A percentile compares a stretch with the other conserved stretches of the same genome.
Conservation (phyloP, 1,140 invertebrate species). For the Drosophila pachea region DNA sequence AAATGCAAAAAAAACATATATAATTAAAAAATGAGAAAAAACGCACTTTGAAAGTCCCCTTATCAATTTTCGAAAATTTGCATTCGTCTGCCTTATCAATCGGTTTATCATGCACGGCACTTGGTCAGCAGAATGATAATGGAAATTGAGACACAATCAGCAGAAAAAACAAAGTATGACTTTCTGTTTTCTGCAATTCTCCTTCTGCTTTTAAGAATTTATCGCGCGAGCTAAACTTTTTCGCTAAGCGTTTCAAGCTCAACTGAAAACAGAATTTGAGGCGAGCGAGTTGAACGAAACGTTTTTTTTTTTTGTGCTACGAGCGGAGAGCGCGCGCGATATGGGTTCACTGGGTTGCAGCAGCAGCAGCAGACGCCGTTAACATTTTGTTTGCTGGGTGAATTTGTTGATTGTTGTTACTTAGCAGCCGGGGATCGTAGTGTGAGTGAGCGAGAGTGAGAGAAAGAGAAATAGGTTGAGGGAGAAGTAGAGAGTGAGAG, state of each 20-base stretch:
- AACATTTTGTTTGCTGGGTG: constrained; percentile 47
- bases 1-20: constrained; percentile 2
- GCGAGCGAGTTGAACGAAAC: constrained; percentile 27
- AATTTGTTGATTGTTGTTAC: constrained; percentile 71
- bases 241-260: constrained; percentile 63
- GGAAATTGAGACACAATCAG: constrained; percentile 5
- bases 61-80: constrained; percentile 4
- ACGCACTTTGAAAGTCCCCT: neutral
- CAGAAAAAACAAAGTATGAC: neutral
- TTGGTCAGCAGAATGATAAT: constrained; percentile 19
- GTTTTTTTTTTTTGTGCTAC: constrained; percentile 8
- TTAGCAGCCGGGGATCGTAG: constrained; percentile 52
- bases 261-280: constrained; percentile 41
- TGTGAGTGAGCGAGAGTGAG: constrained; percentile 9
- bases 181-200: neutral
- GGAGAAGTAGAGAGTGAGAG: neutral
- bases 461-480: neutral
- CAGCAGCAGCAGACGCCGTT: neutral
- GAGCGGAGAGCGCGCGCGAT: constrained; percentile 1
- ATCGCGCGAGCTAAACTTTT: constrained; percentile 53
- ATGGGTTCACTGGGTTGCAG: constrained; percentile 28
- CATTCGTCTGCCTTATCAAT: constrained; percentile 24
- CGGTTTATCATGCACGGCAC: constrained; percentile 23
- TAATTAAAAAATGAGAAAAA: constrained; percentile 1
- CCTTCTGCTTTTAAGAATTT: constrained; percentile 15